phyloP scores from a whole-genome alignment of 1,140 invertebrate species.

The Pseudoatta argentina region DNA sequence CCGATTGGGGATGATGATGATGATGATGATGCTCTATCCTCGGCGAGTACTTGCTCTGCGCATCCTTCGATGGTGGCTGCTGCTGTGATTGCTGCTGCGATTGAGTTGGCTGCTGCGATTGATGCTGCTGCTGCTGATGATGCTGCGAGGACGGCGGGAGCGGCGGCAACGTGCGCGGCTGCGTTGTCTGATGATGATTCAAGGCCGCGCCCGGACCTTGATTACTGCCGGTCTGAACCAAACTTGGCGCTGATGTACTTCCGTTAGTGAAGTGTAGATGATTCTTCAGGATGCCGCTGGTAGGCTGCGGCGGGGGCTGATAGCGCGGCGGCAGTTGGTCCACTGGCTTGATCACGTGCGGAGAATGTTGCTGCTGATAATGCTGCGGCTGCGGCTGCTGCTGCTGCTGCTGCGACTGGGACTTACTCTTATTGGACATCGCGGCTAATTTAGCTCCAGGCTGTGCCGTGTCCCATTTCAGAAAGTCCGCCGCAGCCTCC shows the following conservation, averaged over 20 bases:
- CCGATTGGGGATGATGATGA: slow-evolving; percentile 70
- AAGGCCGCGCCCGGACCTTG: slow-evolving; percentile 79
- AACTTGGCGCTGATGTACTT: slow-evolving; percentile 80
- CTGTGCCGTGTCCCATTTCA: slow-evolving; percentile 84
- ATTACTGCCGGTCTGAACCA: slow-evolving; percentile 72
- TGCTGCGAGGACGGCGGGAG: slow-evolving; percentile 73
- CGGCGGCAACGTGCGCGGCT: slow-evolving; percentile 76
- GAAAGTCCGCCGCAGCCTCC: slow-evolving; percentile 76
- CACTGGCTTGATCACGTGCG: slow-evolving; percentile 79
- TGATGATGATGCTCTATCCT: slow-evolving; percentile 79
- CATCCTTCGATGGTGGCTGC: slow-evolving; percentile 81
- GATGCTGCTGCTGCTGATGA: slow-evolving; percentile 81
- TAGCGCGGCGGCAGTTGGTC: slow-evolving; percentile 88
- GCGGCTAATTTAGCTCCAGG: slow-evolving; percentile 83
- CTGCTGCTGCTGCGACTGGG: slow-evolving; percentile 81
- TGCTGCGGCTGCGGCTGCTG: slow-evolving; percentile 73
- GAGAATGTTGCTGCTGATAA: slow-evolving; percentile 67
- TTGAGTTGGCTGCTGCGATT: slow-evolving; percentile 74
- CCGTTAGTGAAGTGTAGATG: slow-evolving; percentile 77
- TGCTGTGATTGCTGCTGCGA: slow-evolving; percentile 66
- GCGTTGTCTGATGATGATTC: slow-evolving; percentile 80
- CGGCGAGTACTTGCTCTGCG: slow-evolving; percentile 80
- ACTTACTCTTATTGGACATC: slow-evolving; percentile 86
- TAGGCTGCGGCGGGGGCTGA: slow-evolving; percentile 89
- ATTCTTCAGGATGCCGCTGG: slow-evolving; percentile 87